phyloP scores from a whole-genome alignment of 2,113 vertebrate genomes.

The Rhynchomys soricoides region DNA sequence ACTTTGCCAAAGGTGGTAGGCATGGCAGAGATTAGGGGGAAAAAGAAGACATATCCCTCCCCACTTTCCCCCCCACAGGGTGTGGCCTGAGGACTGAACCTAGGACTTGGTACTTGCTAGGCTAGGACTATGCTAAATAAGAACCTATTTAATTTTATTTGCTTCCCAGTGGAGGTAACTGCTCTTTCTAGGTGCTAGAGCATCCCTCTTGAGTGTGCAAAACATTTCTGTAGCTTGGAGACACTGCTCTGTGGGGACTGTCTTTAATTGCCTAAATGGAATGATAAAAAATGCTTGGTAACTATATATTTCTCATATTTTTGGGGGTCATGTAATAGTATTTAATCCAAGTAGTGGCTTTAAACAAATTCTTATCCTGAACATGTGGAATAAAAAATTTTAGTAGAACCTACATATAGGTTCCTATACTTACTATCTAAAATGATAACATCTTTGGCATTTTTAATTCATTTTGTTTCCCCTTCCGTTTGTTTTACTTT shows the following conservation, averaged over 20 bases:
- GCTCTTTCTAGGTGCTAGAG: not conserved
- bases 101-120: not conserved
- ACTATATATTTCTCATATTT: conserved; percentile 27
- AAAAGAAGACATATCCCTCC: not conserved
- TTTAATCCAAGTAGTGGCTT: not conserved
- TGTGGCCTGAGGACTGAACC: not conserved
- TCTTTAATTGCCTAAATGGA: conserved; percentile 12
- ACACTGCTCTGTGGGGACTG: not conserved
- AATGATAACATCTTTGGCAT: not conserved
- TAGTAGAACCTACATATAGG: not conserved
- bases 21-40: not conserved
- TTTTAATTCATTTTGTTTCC: conserved; percentile 2
- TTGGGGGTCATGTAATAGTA: not conserved
- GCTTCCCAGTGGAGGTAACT: not conserved
- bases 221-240: not conserved
- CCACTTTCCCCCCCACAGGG: not conserved
- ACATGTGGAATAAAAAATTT: conserved; percentile 24
- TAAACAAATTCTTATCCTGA: not conserved
- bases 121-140: not conserved
- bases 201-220: conserved; percentile 14
- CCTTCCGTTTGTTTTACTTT: not conserved
- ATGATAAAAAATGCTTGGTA: not conserved
- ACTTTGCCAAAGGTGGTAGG: not conserved
- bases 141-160: conserved; percentile 20
- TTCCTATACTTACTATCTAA: conserved; percentile 2